Evolutionary conservation across 2,888 invertebrate genomes (phyloP), one percentile per base, ranked within the genome.

Genomic region (Agrotis segetum): DNA sequence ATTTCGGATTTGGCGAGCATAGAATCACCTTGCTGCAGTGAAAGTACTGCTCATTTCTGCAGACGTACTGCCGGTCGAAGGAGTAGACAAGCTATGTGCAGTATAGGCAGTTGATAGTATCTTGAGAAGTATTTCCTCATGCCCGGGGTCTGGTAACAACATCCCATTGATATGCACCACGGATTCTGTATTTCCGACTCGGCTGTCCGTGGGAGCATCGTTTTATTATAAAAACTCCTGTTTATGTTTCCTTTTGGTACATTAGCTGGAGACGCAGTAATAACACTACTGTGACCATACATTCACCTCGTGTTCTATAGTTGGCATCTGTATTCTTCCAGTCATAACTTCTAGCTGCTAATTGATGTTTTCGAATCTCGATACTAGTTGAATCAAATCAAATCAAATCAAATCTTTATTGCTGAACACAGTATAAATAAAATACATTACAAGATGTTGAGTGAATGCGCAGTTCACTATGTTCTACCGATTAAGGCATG

Each of bases 171-270:
- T 77, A 86, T 83, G 74, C 86, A 71, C 40, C 70, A 59, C 81
- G 64, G 71, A 79, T 61, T 77, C 76, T 79, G 75, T 76, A 77
- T 76, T 86, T 85, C 85, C 85, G 85, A 73, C 64, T 76, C 19
- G 58, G 24, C 44, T n/a, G 71, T 46, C 66, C 84, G 86, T 84
- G 86, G 77, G 82, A 82, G 58, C 72, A 66, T 50, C 47, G 68
- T 67, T 76, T 74, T 76, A 65, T 74, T 69, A 81, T 75, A 85
- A 84, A 83, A 83, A 76, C 62, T 60, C 56, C 59, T 74, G 49
- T 81, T 82, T 79, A 77, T 74, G 72, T 77, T 80, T 82, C 79
- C 84, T 67, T 73, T 76, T 69, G 59, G 68, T 72, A 74, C 64
- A 74, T 78, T 68, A 53, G 71, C 24, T 50, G 66, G 70, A 79